Evolutionary conservation across 2,113 vertebrate genomes (phyloP), one percentile per base, ranked within the genome.

Genomic region (Paralichthys olivaceus): DNA sequence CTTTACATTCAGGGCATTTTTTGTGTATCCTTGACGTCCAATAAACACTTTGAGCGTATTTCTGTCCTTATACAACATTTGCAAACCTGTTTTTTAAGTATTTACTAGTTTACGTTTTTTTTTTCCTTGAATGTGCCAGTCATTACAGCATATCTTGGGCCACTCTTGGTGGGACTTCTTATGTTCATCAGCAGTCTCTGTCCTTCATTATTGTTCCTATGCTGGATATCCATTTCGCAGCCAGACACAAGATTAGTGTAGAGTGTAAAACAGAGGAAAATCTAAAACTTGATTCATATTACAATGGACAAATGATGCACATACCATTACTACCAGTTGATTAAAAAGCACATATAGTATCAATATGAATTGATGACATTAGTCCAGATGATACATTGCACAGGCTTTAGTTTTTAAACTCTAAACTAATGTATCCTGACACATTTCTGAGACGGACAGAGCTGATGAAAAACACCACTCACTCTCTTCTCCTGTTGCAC

Each of bases 401-500:
- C n/a, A 20, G 57, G 7, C 57, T 34, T 25, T 9, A 11, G 57
- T 9, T 32, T 34, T 57, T 17, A 26, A 34, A 8, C 37, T 40
- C 2, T 11, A 40, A 12, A 40, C 37, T 4, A 40, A 3, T 2
- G 37, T 40, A 4, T 40, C 37, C 37, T 13, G 37, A 40, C 32
- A 34, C 32, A 34, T 34, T 34, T 34, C 32, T 34, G 32, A 34
- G 32, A 34, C 32, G 9, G 32, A 54, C 8, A 51, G 56, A 19
- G 54, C 32, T 54, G 23, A 56, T 62, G 32, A 40, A 68, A 28
- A 64, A 43, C 51, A 22, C 34, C 49, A 43, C 60, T 55, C 49
- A 14, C 65, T 72, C 47, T 58, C 5, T 25, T 69, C 17, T 63
- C 23, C 64, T 40, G 19, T 51, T 34, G 43, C 61, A 54, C 37